A percentile compares a stretch with the other conserved stretches of the same genome.
phyloP scores from a whole-genome alignment of 2,888 invertebrate species.

The Drosophila mimetica region DNA sequence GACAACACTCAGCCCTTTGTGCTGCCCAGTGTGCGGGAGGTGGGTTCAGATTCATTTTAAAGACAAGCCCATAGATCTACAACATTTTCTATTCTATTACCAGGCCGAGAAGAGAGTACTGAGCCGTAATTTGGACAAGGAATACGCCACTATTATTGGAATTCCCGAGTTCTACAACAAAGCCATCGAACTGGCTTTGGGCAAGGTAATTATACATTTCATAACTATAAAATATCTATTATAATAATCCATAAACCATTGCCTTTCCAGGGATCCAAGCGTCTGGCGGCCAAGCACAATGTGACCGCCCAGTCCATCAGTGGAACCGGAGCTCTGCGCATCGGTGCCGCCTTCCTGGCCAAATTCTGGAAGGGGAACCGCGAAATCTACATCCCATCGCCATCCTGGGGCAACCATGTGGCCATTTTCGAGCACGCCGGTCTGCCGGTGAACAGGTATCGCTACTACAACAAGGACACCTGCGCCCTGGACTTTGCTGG shows the following conservation, averaged over 20 bases:
- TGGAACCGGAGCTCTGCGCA: slow-evolving; percentile 97
- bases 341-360: slow-evolving; percentile 95
- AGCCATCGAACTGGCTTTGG: slow-evolving; percentile 95
- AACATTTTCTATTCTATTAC: background rate
- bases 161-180: slow-evolving; percentile 92
- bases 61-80: background rate
- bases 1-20: slow-evolving; percentile 98
- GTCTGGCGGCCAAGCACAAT: slow-evolving; percentile 88
- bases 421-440: slow-evolving; percentile 96
- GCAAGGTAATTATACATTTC: slow-evolving; percentile 85
- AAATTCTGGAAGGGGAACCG: slow-evolving; percentile 92
- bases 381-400: slow-evolving; percentile 94
- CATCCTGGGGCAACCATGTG: slow-evolving; percentile 99
- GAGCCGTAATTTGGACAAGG: slow-evolving; percentile 92
- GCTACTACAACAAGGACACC: slow-evolving; percentile 96
- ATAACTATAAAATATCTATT: background rate
- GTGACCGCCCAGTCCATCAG: slow-evolving; percentile 95
- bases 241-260: background rate
- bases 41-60: slow-evolving; percentile 70
- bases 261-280: slow-evolving; percentile 85
- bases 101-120: slow-evolving; percentile 93
- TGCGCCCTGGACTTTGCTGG: slow-evolving; percentile 97
- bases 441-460: slow-evolving; percentile 93
- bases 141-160: slow-evolving; percentile 97
- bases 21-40: slow-evolving; percentile 93